Base-by-base conservation (phyloP, 2,113 vertebrate genomes). In the Nerophis ophidion region DNA sequence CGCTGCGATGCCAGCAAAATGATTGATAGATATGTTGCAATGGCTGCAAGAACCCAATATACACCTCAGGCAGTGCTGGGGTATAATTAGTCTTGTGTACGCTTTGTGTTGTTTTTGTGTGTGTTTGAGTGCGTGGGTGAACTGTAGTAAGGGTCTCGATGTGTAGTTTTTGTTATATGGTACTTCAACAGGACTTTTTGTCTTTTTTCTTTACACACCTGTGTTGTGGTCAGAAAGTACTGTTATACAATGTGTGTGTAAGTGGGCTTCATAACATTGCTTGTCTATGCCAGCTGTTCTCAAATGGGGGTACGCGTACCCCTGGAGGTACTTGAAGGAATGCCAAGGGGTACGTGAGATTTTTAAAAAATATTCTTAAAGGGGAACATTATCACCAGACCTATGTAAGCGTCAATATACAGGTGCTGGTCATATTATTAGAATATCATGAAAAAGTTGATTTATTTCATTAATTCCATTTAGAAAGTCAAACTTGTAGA, bases 1-100 rank as follows among this genome's bases (percentile, higher is more conserved):
- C 72, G 48, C 84, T 82, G 82, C 75, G 84, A 82, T 77, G 79
- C 73, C 72, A 66, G 72, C 57, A 56, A 63, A 59, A 82, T 63
- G 75, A 83, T 68, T 76, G 84, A 85, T 86, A 71, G 76, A 85
- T 82, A 71, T 71, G 67, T 60, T 76, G 76, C 76, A 56, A 26
- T 12, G 75, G 71, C 81, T 65, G 71, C 75, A 71, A 61, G 71
- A 75, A 77, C 60, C 57, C 15, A 63, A 52, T 57, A 52, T 57
- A 57, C 82, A 81, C 83, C 83, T 82, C 66, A 12, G 79, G 86
- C 83, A 84, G 81, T 80, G 75, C 36, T 47, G 66, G 50, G 62
- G 68, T 73, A 63, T 48, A 72, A 73, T 80, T 71, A 72, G 68
- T 76, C 68, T 71, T 46, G 57, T 60, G 66, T 74, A 66, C 55